Evolutionary conservation across 2,797 vertebrate genomes (phyloP), one percentile per base, ranked within the genome.

Genomic region (Syngnathus rostellatus): DNA sequence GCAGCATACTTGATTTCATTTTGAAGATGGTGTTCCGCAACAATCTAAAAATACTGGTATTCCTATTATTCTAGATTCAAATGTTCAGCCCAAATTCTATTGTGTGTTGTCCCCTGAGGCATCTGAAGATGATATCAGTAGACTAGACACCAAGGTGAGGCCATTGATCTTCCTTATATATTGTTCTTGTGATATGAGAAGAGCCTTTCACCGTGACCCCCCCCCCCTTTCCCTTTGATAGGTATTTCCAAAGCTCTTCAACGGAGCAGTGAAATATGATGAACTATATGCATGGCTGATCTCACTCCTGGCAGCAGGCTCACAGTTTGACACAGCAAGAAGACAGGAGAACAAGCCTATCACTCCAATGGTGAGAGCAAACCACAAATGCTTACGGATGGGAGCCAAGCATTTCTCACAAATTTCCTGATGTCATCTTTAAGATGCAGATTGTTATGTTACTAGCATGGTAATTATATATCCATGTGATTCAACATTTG

Each of bases 181-280:
- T 61, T 25, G 39, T 43, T 45, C 23, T 62, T 16, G 41, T 25
- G 1, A 25, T 62, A 8, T 46, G 40, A 43, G 5, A 2, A 46
- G 38, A 62, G 60, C n/a, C 21, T 62, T 9, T 62, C 2, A 62
- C 0, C 31, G 41, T 61, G 38, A 19, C 59, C 2, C 16, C n/a
- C 25, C 48, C 50, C n/a, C n/a, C n/a, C n/a, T n/a, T n/a, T n/a
- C n/a, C n/a, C 60, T 21, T 7, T 66, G 46, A 45, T 82, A 99
- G 97, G 93, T 96, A 17, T 98, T 94, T 73, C 94, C 94, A 40
- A 94, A 97, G 72, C 91, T 99, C 63, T 96, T 95, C 82, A 92
- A 88, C 31, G 92, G 93, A 76, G 80, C 87, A 2, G 78, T 93
- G 1, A 97, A 95, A 77, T 99, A 98, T 0, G 95, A 97, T 0